A percentile compares a stretch with the other conserved stretches of the same genome.
These are phyloP conservation scores for Psittacus erithacus DNA, from an alignment of 2,113 vertebrate genomes.

Conservation along the genomic window DNA sequence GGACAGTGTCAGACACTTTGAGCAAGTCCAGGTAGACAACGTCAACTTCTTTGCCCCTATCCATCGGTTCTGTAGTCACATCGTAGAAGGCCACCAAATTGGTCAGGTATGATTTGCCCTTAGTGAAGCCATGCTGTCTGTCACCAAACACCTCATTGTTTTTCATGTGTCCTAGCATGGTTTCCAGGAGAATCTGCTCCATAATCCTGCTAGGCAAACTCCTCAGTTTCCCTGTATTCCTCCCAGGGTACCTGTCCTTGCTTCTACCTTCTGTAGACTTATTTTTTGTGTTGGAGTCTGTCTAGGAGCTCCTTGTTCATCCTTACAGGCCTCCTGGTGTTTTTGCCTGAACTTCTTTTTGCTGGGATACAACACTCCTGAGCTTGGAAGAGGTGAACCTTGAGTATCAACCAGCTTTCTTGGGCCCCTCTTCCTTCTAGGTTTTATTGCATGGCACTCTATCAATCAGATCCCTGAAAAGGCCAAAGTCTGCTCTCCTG, in stretches of 20 bases:
- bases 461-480: neutral
- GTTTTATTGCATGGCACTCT: neutral
- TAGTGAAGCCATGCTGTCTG: neutral
- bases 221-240: neutral
- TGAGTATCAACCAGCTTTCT: neutral
- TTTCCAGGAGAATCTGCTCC: neutral
- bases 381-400: neutral
- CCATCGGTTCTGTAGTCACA: neutral
- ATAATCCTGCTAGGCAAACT: neutral
- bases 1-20: neutral
- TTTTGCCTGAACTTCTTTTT: neutral
- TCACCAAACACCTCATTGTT: neutral
- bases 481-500: neutral
- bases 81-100: neutral
- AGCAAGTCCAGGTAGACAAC: neutral
- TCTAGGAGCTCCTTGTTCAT: neutral
- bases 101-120: neutral
- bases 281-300: neutral
- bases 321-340: neutral
- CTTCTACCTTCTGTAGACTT: neutral
- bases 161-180: neutral
- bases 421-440: neutral
- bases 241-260: neutral
- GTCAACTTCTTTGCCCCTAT: neutral
- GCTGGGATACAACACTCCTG: neutral